Evolutionary conservation across 2,888 invertebrate genomes (phyloP), one percentile per base, ranked within the genome.

Genomic region (Hirtodrosophila cameraria): DNA sequence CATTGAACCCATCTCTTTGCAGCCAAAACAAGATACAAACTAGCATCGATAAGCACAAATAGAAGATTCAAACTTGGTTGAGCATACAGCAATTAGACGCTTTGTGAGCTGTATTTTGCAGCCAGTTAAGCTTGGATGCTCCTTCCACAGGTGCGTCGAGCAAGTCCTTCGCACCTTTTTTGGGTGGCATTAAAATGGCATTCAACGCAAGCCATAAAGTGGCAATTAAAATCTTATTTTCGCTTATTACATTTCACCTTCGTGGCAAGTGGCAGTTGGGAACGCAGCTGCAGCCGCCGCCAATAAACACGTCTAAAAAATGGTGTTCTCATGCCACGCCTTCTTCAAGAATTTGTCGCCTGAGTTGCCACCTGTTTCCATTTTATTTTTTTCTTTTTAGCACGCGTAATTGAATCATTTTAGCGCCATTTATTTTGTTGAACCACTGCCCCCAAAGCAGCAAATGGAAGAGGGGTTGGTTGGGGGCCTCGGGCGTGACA

Each of bases 221-320:
- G 79, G 77, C 86, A 86, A 86, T 86, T 86, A 86, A 86, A 86
- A 86, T 83, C 80, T 80, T 87, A 86, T 87, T 86, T 86, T 74
- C 80, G 74, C 75, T 84, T 83, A 86, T 86, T 86, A 87, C 82
- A 70, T 74, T 81, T 67, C 43, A 39, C 28, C 23, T 38, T 31
- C 9, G 15, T 16, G 16, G 48, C 16, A 2, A 39, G 11, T 39
- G 45, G 35, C 35, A 12, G 18, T 23, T 11, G 7, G 16, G 27
- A 16, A 5, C 60, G 15, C 73, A 83, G 79, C 77, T 79, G 82
- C 67, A 57, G 58, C 20, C 52, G 48, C 43, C 60, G 25, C 59
- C 83, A 85, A 82, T 82, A 83, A 82, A 82, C 86, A 82, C 83
- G 74, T 83, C 68, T 70, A 85, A 80, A 83, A 79, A 70, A 62